Percentiles rank a stretch among this genome's conserved stretches.
Evolutionary conservation across 2,888 invertebrate genomes (phyloP).

Genomic region (Cacoxenus indagator): DNA sequence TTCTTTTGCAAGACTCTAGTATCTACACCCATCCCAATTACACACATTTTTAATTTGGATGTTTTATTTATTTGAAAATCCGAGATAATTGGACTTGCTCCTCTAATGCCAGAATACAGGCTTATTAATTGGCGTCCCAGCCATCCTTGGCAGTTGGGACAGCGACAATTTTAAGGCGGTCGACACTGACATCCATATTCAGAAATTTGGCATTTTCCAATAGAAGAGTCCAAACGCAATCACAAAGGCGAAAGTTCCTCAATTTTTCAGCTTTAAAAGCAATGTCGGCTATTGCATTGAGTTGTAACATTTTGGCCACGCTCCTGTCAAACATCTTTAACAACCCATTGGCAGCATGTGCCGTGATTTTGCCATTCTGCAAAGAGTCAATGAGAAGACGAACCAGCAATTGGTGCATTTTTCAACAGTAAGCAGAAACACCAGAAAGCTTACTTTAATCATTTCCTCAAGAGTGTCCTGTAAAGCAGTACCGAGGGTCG

Average conservation of each 20-base stretch:
- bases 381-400: neutral
- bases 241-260: constrained; percentile 1
- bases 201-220: neutral
- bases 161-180: neutral
- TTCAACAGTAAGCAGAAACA: neutral
- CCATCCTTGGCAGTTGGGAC: neutral
- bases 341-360: neutral
- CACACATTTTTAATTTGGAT: no score
- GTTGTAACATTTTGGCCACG: neutral
- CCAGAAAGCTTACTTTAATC: neutral
- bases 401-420: neutral
- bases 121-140: no score
- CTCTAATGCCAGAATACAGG: no score
- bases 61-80: no score
- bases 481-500: neutral
- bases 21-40: no score
- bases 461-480: neutral
- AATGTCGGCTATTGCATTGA: neutral
- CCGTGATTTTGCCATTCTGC: neutral
- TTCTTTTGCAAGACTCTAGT: no score
- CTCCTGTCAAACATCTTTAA: neutral
- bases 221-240: neutral
- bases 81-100: no score
- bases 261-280: neutral
- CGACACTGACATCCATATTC: neutral